Conservation (phyloP, 2,113 vertebrate genomes). For the Hydrochoerus hydrochaeris region DNA sequence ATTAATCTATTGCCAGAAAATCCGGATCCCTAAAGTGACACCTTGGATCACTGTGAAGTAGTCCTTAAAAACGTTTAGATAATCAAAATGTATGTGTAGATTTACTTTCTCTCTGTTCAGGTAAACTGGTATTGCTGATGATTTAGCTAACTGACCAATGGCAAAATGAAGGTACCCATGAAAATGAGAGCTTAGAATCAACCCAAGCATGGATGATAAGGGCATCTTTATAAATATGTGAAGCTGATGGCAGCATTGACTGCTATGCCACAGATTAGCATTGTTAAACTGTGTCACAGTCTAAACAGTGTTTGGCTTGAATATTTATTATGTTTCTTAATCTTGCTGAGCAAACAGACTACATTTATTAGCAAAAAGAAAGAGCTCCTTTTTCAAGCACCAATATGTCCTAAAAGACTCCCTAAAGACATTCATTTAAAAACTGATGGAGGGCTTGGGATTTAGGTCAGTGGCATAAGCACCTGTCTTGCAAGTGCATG, state of each 20-base stretch:
- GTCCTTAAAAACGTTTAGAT: not conserved
- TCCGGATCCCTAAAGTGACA: not conserved
- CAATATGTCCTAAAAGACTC: not conserved
- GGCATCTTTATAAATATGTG: constrained; percentile 66
- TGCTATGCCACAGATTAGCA: constrained; percentile 57
- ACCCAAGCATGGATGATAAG: constrained; percentile 54
- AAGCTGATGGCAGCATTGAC: constrained; percentile 51
- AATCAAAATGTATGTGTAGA: not conserved
- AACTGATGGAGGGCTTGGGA: not conserved
- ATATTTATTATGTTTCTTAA: constrained; percentile 76
- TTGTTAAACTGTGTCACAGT: constrained; percentile 67
- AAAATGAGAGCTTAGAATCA: constrained; percentile 46
- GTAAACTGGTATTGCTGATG: constrained; percentile 52
- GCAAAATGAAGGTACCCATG: constrained; percentile 30
- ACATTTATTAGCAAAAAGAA: constrained; percentile 66
- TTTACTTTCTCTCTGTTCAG: not conserved
- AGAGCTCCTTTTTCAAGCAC: constrained; percentile 1
- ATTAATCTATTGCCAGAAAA: constrained; percentile 38
- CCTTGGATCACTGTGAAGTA: not conserved
- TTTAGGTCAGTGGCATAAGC: too few species aligned
- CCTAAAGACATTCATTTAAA: not conserved
- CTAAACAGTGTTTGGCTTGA: constrained; percentile 62
- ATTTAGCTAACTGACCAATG: not conserved
- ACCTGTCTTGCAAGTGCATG: too few species aligned
- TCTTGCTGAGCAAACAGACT: constrained; percentile 75